Conservation (phyloP, 1,140 invertebrate genomes). For the Ips typographus region DNA sequence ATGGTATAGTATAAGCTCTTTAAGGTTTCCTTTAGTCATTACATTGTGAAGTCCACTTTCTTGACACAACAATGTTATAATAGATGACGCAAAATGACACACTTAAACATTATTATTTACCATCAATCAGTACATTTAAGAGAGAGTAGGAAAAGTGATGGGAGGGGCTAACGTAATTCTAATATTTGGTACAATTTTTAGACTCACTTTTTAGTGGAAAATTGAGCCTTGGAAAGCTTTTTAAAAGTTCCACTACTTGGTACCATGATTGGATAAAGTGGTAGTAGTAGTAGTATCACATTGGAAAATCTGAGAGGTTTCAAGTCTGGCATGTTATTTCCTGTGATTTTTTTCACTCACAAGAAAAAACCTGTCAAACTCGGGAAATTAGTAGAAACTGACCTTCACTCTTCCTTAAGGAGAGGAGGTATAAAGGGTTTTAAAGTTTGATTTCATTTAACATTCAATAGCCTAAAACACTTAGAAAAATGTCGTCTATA, state of each 20-base stretch:
- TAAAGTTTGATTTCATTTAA: conserved; percentile 5
- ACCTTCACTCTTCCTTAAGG: no score
- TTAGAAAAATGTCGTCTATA: conserved; percentile 8
- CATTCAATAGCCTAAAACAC: conserved; percentile 9
- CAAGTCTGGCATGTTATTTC: neutral
- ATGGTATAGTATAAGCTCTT: conserved; percentile 15
- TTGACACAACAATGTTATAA: conserved; percentile 1
- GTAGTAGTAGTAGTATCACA: conserved; percentile 4
- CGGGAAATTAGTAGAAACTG: neutral
- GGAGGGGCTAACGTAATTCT: neutral
- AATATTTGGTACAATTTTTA: neutral
- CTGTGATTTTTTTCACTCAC: no score
- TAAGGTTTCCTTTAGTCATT: conserved; percentile 7
- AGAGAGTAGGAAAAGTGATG: neutral
- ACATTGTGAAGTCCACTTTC: conserved; percentile 2
- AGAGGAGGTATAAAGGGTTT: neutral
- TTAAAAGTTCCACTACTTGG: neutral
- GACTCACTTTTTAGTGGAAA: neutral
- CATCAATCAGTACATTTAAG: neutral
- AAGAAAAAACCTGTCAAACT: no score
- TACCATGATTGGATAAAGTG: neutral
- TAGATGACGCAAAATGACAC: neutral
- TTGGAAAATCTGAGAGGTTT: conserved; percentile 12
- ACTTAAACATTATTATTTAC: neutral
- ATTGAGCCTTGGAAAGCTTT: neutral